These are phyloP conservation scores for Pediacus dermestoides DNA, from an alignment of 2,888 invertebrate genomes.

Conservation along the genomic window DNA sequence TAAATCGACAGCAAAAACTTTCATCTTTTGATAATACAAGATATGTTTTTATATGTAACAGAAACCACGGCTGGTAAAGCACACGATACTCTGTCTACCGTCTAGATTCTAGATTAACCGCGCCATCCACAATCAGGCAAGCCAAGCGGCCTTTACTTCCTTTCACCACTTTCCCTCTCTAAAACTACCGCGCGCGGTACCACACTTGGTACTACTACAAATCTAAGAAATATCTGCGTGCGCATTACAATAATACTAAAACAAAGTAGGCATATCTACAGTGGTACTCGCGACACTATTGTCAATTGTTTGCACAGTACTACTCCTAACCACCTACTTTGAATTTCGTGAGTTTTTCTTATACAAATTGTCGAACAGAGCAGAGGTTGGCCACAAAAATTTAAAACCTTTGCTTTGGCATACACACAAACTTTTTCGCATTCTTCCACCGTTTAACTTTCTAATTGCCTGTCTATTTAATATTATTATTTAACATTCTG, in stretches of 20 bases:
- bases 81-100: conserved; percentile 2
- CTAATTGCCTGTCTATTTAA: conserved; percentile 21
- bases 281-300: conserved; percentile 25
- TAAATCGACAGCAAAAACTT: not conserved
- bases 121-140: conserved; percentile 6
- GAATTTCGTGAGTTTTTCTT: not conserved
- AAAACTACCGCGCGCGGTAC: conserved; percentile 12
- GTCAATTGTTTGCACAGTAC: conserved; percentile 17
- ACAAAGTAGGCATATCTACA: conserved; percentile 25
- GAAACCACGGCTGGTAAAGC: conserved; percentile 5
- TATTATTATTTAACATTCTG: conserved; percentile 20
- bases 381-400: not conserved
- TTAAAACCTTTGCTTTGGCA: too few relatives aligned
- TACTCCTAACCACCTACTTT: too few relatives aligned
- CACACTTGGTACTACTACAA: not conserved
- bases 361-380: conserved; percentile 5
- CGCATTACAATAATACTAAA: conserved; percentile 22
- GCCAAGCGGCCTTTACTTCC: conserved; percentile 26
- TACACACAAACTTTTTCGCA: too few relatives aligned
- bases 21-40: not conserved
- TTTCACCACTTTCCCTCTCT: conserved; percentile 32
- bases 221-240: conserved; percentile 2
- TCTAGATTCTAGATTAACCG: not conserved
- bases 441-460: conserved; percentile 15
- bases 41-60: conserved; percentile 2